Percentiles rank a stretch among this genome's conserved stretches.
phyloP scores from a whole-genome alignment of 2,797 vertebrate species.

The Sebastes wilsoni region DNA sequence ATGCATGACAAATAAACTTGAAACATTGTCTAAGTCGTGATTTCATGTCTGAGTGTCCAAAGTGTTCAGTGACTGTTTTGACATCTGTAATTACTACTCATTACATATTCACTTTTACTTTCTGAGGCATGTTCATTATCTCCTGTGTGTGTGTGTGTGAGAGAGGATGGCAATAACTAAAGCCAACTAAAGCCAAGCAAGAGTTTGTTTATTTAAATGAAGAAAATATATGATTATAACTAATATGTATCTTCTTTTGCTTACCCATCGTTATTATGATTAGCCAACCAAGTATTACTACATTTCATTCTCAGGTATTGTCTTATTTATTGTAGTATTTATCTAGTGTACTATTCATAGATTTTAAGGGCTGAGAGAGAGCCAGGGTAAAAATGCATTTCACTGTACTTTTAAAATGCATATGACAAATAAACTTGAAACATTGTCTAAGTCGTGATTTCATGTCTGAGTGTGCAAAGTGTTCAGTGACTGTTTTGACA shows the following conservation, averaged over 20 bases:
- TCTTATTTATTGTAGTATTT: too few relatives aligned
- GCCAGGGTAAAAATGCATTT: too few relatives aligned
- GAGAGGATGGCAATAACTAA: background rate
- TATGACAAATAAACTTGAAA: too few relatives aligned
- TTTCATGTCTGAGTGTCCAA: background rate
- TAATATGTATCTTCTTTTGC: background rate
- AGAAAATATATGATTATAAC: background rate
- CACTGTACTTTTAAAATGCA: too few relatives aligned
- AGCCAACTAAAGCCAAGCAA: background rate
- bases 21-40: too few relatives aligned
- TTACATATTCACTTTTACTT: conserved; percentile 27
- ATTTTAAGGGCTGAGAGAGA: too few relatives aligned
- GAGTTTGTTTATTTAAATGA: background rate
- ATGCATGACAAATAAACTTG: too few relatives aligned
- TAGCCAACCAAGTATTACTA: background rate
- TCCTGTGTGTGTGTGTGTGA: background rate
- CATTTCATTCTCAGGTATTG: too few relatives aligned
- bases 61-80: background rate
- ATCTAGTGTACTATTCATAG: too few relatives aligned
- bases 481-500: background rate
- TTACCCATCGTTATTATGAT: background rate
- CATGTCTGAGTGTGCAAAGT: background rate
- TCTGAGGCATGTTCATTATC: background rate
- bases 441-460: background rate
- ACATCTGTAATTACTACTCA: conserved; percentile 20